These are phyloP conservation scores for Vireo altiloquus DNA, from an alignment of 2,113 vertebrate species.

Conservation along the genomic window DNA sequence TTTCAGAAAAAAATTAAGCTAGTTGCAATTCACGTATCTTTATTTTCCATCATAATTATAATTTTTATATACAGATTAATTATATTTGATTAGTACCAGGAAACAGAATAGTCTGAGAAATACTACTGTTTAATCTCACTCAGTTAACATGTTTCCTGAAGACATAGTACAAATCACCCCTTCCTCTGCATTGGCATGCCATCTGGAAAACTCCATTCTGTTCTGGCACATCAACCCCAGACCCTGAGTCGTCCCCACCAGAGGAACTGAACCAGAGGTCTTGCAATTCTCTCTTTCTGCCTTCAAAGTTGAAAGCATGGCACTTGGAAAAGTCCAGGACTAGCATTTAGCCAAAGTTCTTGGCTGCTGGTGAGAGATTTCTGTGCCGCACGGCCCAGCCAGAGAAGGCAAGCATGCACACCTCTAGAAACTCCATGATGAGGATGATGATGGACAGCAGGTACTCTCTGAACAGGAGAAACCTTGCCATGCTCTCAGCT, in stretches of 20 bases:
- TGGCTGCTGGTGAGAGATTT: not conserved
- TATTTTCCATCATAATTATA: not conserved
- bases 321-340: not conserved
- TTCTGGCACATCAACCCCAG: not conserved
- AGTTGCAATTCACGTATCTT: not conserved
- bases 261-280: not conserved
- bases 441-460: not conserved
- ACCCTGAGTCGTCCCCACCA: not conserved
- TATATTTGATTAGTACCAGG: not conserved
- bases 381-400: not conserved
- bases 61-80: not conserved
- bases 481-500: not conserved
- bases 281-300: not conserved
- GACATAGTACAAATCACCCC: not conserved
- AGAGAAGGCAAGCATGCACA: not conserved
- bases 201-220: not conserved
- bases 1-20: not conserved
- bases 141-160: not conserved
- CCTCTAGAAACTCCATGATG: not conserved
- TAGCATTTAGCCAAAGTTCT: not conserved
- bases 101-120: not conserved
- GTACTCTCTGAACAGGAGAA: not conserved
- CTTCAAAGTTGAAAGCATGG: not conserved
- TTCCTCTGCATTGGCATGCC: rapidly evolving
- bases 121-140: not conserved